Evolutionary conservation across 2,888 invertebrate species (phyloP).

Genomic region (Melangyna quadrimaculata): DNA sequence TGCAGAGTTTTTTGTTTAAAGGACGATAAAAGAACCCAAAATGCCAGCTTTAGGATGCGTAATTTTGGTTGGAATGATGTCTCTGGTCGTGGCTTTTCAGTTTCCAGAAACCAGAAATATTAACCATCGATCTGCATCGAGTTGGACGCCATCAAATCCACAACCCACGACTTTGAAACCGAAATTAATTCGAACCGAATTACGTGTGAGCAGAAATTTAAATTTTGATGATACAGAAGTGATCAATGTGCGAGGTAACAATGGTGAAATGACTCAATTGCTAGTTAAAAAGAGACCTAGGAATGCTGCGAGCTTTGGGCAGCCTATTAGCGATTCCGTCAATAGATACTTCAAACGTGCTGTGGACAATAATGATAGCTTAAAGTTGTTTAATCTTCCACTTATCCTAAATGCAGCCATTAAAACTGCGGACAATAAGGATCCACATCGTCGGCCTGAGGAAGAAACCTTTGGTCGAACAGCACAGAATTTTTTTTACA

Average conservation of each 20-base stretch:
- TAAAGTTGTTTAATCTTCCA: slow-evolving; percentile 59
- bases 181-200: slow-evolving; percentile 59
- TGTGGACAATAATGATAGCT: slow-evolving; percentile 44
- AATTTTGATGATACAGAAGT: slow-evolving; percentile 61
- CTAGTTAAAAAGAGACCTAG: slow-evolving; percentile 61
- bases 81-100: slow-evolving; percentile 31
- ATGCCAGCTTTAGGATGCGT: slow-evolving; percentile 14
- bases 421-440: slow-evolving; percentile 28
- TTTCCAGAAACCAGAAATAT: slow-evolving; percentile 43
- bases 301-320: slow-evolving; percentile 38
- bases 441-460: neutral
- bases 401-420: slow-evolving; percentile 52
- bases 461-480: slow-evolving; percentile 23
- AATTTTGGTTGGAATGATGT: slow-evolving; percentile 30
- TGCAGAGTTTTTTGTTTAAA: neutral
- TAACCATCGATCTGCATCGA: slow-evolving; percentile 20
- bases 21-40: neutral
- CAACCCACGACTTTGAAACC: slow-evolving; percentile 44
- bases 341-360: slow-evolving; percentile 61
- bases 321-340: slow-evolving; percentile 50
- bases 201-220: slow-evolving; percentile 62
- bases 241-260: slow-evolving; percentile 60
- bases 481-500: slow-evolving; percentile 58
- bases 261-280: slow-evolving; percentile 65
- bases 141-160: neutral